Percentiles rank a stretch among this genome's conserved stretches.
Conservation (phyloP, 1,140 invertebrate species). For the Adelges cooleyi region DNA sequence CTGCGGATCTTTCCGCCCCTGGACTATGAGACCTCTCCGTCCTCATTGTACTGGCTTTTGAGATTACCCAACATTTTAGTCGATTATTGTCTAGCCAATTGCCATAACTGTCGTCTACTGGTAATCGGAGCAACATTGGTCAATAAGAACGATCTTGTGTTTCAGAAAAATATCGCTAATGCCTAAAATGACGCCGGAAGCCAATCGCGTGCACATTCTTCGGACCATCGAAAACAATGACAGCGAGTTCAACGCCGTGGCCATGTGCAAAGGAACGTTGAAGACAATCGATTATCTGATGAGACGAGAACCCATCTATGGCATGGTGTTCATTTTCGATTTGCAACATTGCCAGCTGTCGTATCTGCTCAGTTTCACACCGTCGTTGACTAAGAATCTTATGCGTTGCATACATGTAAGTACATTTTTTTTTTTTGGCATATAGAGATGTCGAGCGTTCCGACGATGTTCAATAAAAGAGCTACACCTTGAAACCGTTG, state of each 20-base stretch:
- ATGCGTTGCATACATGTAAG: constrained; percentile 11
- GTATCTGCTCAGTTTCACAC: constrained; percentile 9
- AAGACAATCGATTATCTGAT: constrained; percentile 13
- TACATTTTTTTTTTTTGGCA: too few species aligned
- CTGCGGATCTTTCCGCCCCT: too few species aligned
- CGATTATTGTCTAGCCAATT: too few species aligned
- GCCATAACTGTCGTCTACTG: too few species aligned
- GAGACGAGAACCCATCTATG: constrained; percentile 11
- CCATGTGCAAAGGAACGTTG: constrained; percentile 5
- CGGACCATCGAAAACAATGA: constrained; percentile 10
- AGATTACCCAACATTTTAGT: too few species aligned
- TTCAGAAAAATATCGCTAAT: constrained; percentile 2
- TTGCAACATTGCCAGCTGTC: constrained; percentile 5
- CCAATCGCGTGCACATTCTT: background rate
- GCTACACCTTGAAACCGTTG: too few species aligned
- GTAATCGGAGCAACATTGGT: too few species aligned
- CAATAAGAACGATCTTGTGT: too few species aligned
- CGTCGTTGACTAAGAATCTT: constrained; percentile 5
- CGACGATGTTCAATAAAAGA: too few species aligned
- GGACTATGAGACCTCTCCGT: too few species aligned
- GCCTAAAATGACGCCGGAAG: constrained; percentile 18
- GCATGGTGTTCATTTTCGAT: background rate
- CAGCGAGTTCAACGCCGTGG: background rate
- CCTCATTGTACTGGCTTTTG: too few species aligned
- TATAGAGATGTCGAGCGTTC: too few species aligned